These are phyloP conservation scores for Aplochiton taeniatus DNA, from an alignment of 2,797 vertebrate species.

Conservation along the genomic window DNA sequence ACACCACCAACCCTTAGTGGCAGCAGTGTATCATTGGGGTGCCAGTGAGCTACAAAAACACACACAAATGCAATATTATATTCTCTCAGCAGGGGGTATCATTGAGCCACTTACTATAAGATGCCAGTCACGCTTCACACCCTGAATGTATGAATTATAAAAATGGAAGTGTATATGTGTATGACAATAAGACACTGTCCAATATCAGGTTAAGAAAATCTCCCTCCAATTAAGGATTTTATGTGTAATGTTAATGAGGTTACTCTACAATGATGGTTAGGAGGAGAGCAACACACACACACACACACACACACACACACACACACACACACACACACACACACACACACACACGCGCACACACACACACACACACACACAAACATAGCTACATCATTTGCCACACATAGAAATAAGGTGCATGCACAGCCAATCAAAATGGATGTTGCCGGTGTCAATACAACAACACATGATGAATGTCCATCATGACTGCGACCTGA, in stretches of 20 bases:
- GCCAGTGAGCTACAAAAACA: neutral
- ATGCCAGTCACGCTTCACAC: neutral
- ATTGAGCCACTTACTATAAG: neutral
- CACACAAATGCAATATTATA: neutral
- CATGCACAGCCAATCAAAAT: neutral
- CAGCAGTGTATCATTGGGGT: neutral
- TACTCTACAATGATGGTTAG: too few species aligned
- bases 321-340: neutral
- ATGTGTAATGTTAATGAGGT: too few species aligned
- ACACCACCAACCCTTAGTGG: conserved; percentile 2
- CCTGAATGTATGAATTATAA: neutral
- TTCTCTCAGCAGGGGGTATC: neutral
- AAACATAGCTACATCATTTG: neutral
- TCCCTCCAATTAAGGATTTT: too few species aligned
- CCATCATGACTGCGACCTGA: too few species aligned
- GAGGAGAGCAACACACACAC: neutral
- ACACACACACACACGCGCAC: neutral
- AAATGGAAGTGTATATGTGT: neutral
- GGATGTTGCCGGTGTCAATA: too few species aligned
- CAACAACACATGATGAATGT: too few species aligned
- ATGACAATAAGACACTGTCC: too few species aligned
- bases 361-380: neutral
- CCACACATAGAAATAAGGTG: neutral
- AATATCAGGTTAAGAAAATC: too few species aligned
- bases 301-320: neutral